These are phyloP conservation scores for Hermaeophaga mercurialis DNA, from an alignment of 2,888 invertebrate species.

Conservation along the genomic window DNA sequence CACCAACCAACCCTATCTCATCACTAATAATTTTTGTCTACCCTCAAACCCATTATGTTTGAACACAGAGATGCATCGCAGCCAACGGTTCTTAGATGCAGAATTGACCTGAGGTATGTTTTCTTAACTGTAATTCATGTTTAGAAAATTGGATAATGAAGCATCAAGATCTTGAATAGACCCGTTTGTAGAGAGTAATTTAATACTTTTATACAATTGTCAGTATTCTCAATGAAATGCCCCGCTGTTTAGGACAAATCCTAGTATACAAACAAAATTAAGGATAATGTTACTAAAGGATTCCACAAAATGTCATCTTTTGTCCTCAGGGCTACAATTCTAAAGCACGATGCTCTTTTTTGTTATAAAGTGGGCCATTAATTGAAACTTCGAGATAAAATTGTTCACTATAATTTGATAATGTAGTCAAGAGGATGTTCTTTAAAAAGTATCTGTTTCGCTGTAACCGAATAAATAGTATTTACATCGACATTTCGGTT, in stretches of 20 bases:
- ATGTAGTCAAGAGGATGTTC: background rate
- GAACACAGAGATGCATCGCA: no score
- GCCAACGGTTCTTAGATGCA: slow-evolving; percentile 2
- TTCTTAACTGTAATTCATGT: slow-evolving; percentile 42
- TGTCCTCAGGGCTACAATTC: slow-evolving; percentile 31
- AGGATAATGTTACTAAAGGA: slow-evolving; percentile 42
- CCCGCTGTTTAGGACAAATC: slow-evolving; percentile 31
- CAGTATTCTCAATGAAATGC: slow-evolving; percentile 28
- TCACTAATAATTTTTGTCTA: no score
- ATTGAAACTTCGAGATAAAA: slow-evolving; percentile 29
- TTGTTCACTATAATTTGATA: slow-evolving; percentile 27
- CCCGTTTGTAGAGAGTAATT: slow-evolving; percentile 36
- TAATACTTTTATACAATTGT: slow-evolving; percentile 38
- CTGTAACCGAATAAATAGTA: background rate
- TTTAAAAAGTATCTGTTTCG: background rate
- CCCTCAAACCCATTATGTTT: no score
- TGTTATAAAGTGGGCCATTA: slow-evolving; percentile 26
- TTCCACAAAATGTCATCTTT: slow-evolving; percentile 36
- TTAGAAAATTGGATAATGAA: slow-evolving; percentile 42
- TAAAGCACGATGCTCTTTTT: slow-evolving; percentile 32
- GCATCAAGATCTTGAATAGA: slow-evolving; percentile 32
- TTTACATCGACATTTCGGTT: no score
- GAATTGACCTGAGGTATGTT: slow-evolving; percentile 31
- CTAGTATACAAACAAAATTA: slow-evolving; percentile 38
- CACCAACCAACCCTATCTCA: no score